Base-by-base conservation (phyloP, 2,888 invertebrate species). In the Apeira syringaria region DNA sequence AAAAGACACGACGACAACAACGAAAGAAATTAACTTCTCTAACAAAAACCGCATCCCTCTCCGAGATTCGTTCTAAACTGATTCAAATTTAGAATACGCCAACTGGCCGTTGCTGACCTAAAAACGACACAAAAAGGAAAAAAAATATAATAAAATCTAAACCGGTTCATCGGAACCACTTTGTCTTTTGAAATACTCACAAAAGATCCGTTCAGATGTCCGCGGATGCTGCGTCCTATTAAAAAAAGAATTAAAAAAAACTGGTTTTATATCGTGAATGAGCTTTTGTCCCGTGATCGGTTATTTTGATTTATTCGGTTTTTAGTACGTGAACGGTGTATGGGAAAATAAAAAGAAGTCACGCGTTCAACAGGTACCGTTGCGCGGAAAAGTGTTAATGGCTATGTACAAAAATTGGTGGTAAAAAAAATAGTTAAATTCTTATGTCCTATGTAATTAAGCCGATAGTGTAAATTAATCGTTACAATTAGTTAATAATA, bases 231-330 rank as follows among this genome's bases (percentile, higher is more conserved):
- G 88, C 68, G 77, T 59, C 66, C 65, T 64, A 63, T 72, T 68
- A 65, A 64, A 66, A 69, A 71, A 67, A 50, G 45, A 56, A 55
- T 60, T 58, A 62, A 66, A 74, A 72, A 76, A 76, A 86, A 80
- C 83, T 61, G 82, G 82, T 87, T 88, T 45, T 51, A 73, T 74
- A 69, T 68, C 62, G 58, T 79, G 79, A 82, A 84, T 81, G 77
- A 76, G 77, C 82, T 76, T 80, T 89, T 88, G 88, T 85, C 53
- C 69, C 47, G 67, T 70, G 80, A 87, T 87, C 86, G 85, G 85
- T 81, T 85, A 81, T 87, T 86, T 85, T 89, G 86, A 88, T 88
- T 88, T 89, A 88, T 88, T 84, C 81, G 80, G 84, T 88, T 87
- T 89, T 87, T 86, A 82, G 80, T 74, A 61, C 71, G 72, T 77